Percentiles rank a stretch among this genome's conserved stretches.
Evolutionary conservation across 2,888 invertebrate species (phyloP).

Genomic region (Sialis fuliginosa): DNA sequence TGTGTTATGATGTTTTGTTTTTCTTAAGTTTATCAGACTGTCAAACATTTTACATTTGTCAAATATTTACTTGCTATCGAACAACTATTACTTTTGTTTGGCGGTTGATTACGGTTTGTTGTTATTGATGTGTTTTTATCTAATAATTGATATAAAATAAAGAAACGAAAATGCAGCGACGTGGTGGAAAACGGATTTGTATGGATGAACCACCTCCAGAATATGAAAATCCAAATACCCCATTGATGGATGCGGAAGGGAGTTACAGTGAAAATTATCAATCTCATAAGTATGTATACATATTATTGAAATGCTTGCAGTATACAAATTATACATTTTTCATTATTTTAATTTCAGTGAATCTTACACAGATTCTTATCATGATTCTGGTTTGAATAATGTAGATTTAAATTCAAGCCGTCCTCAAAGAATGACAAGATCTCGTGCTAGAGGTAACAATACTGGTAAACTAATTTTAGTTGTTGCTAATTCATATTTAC

Average conservation of each 20-base stretch:
- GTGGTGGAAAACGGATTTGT: conserved; percentile 77
- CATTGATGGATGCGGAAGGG: conserved; percentile 29
- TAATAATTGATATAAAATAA: too few relatives aligned
- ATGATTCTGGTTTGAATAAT: too few relatives aligned
- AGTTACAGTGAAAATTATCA: conserved; percentile 26
- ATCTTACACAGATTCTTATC: too few relatives aligned
- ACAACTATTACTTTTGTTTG: too few relatives aligned
- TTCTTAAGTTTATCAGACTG: too few relatives aligned
- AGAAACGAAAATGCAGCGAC: conserved; percentile 47
- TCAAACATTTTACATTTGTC: too few relatives aligned
- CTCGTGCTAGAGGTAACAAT: conserved; percentile 30
- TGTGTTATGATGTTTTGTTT: too few relatives aligned
- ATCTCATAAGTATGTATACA: conserved; percentile 15
- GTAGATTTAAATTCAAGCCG: conserved; percentile 13
- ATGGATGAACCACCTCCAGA: conserved; percentile 86
- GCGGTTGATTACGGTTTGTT: too few relatives aligned
- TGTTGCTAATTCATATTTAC: too few relatives aligned
- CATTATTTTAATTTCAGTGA: too few relatives aligned
- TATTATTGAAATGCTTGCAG: not conserved
- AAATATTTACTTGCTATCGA: too few relatives aligned
- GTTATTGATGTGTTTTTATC: too few relatives aligned
- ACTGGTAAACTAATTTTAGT: not conserved
- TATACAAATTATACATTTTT: not conserved
- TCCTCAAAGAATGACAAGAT: conserved; percentile 44
- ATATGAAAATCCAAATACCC: conserved; percentile 54